These are phyloP conservation scores for Aleiodes testaceus DNA, from an alignment of 2,888 invertebrate genomes.

Conservation along the genomic window DNA sequence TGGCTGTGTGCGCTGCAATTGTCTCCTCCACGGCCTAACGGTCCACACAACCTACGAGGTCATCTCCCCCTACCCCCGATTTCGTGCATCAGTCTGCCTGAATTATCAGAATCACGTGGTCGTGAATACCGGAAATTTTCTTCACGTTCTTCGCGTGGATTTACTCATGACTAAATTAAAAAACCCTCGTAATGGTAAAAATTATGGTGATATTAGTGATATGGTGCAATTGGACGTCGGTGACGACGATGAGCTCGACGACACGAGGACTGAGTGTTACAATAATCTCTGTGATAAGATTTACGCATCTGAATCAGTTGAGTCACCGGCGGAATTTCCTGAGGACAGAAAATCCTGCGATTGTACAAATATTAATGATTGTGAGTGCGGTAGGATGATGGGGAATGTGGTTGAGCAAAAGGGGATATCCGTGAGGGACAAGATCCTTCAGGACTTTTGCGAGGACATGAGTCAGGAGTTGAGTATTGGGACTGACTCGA, in stretches of 20 bases:
- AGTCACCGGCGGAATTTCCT: conserved; percentile 59
- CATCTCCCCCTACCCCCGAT: conserved; percentile 88
- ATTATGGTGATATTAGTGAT: conserved; percentile 63
- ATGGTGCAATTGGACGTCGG: conserved; percentile 65
- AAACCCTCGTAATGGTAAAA: conserved; percentile 66
- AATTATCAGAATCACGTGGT: conserved; percentile 84
- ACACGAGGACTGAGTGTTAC: conserved; percentile 63
- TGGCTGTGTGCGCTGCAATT: conserved; percentile 80
- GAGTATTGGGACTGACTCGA: conserved; percentile 68
- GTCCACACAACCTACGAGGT: conserved; percentile 94
- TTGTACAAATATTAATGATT: conserved; percentile 60
- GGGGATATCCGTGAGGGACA: conserved; percentile 69
- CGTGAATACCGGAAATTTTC: conserved; percentile 88
- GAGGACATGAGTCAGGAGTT: conserved; percentile 69
- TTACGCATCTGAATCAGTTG: conserved; percentile 57
- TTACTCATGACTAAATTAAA: conserved; percentile 69
- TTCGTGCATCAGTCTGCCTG: conserved; percentile 81
- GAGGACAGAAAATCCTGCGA: conserved; percentile 61
- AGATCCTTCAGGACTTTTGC: conserved; percentile 71
- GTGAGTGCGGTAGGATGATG: conserved; percentile 56
- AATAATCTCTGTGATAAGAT: conserved; percentile 63
- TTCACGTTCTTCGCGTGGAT: conserved; percentile 84
- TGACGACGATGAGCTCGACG: conserved; percentile 65
- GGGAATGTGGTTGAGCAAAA: conserved; percentile 51
- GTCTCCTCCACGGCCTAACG: conserved; percentile 91